Evolutionary conservation across 2,797 vertebrate genomes (phyloP).

Genomic region (Setipinna tenuifilis): DNA sequence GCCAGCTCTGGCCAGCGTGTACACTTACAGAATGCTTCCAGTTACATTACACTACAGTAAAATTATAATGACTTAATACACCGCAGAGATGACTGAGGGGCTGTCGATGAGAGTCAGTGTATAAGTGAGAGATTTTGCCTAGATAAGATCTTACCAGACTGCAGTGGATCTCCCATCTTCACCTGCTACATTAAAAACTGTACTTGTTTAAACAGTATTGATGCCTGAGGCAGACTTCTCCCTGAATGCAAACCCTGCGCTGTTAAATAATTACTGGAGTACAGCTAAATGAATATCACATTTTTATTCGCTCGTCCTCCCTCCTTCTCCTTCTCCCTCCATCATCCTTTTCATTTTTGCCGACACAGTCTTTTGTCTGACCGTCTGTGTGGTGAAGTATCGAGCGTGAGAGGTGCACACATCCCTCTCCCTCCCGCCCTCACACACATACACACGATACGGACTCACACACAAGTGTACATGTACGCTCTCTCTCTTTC

Average conservation of each 20-base stretch:
- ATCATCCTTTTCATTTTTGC: conserved; percentile 26
- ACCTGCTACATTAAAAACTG: conserved; percentile 9
- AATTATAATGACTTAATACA: neutral
- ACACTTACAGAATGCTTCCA: neutral
- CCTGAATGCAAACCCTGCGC: neutral
- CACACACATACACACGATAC: neutral
- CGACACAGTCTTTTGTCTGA: conserved; percentile 25
- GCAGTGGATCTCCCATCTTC: neutral
- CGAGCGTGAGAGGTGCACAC: conserved; percentile 2
- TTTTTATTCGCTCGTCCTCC: conserved; percentile 21
- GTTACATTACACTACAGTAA: neutral
- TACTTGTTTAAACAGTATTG: conserved; percentile 16
- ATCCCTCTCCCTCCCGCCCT: neutral
- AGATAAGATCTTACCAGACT: neutral
- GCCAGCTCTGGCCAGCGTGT: neutral
- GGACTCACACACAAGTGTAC: neutral
- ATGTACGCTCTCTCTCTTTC: neutral
- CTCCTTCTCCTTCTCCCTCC: neutral
- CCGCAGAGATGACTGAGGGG: neutral
- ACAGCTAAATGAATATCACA: conserved; percentile 22
- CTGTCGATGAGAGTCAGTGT: neutral
- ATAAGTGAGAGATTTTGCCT: conserved; percentile 11
- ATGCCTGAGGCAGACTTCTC: neutral
- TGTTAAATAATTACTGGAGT: conserved; percentile 14
- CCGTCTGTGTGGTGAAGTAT: conserved; percentile 24